Percentiles rank a stretch among this genome's conserved stretches.
Evolutionary conservation across 2,888 invertebrate species (phyloP).

Genomic region (Limnephilus marmoratus): DNA sequence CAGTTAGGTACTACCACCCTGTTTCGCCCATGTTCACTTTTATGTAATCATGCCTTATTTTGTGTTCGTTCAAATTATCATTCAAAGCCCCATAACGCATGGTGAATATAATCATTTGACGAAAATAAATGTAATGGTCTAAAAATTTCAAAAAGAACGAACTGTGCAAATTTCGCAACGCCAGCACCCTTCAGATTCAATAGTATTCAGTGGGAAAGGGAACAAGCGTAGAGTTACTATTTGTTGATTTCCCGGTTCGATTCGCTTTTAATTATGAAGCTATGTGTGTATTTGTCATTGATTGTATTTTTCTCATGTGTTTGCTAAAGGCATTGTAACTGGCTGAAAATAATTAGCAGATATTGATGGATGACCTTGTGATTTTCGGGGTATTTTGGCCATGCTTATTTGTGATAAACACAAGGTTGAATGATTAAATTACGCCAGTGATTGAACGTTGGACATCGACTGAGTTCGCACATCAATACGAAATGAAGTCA

Average conservation of each 20-base stretch:
- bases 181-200: not conserved
- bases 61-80: not conserved
- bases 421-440: not conserved
- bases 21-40: no score
- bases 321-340: not conserved
- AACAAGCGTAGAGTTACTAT: not conserved
- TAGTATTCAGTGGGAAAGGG: not conserved
- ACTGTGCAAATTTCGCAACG: not conserved
- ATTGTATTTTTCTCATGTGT: not conserved
- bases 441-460: not conserved
- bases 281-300: no score
- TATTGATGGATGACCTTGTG: not conserved
- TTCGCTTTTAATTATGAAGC: not conserved
- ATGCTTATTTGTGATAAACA: not conserved
- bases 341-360: not conserved
- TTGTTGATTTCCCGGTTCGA: not conserved
- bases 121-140: no score
- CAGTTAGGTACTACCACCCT: no score
- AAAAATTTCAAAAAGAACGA: no score
- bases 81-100: not conserved
- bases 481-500: not conserved
- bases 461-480: not conserved
- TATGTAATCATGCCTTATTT: no score
- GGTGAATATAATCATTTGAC: no score
- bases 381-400: not conserved